Conservation (phyloP, 2,113 vertebrate species). For the Eupsittula cactorum region DNA sequence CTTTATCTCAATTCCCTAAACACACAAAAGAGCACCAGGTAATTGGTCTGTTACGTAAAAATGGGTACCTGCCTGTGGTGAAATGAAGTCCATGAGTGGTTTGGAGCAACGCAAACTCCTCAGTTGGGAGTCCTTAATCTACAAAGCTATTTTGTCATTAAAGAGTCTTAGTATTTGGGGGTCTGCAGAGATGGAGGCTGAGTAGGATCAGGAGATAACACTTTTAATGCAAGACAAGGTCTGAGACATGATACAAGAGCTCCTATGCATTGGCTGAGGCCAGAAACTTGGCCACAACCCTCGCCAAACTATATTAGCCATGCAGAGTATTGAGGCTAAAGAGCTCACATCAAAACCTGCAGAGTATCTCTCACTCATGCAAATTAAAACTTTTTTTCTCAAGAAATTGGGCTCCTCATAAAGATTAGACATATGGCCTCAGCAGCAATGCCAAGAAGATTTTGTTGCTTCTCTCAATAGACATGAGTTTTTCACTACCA, state of each 20-base stretch:
- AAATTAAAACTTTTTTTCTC: neutral
- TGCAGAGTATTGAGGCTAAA: neutral
- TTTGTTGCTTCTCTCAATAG: neutral
- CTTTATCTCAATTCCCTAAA: neutral
- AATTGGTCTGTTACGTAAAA: neutral
- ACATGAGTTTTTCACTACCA: neutral
- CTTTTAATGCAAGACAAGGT: neutral
- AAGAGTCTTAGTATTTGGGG: neutral
- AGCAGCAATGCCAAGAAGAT: neutral
- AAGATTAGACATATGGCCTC: neutral
- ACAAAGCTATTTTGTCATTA: neutral
- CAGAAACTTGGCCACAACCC: neutral
- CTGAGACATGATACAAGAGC: neutral
- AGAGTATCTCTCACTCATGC: neutral
- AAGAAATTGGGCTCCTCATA: neutral
- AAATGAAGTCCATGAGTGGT: neutral
- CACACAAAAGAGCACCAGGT: neutral
- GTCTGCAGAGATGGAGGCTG: neutral
- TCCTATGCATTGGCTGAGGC: neutral
- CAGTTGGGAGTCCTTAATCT: rapidly evolving
- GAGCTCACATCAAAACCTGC: neutral
- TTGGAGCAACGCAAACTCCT: neutral
- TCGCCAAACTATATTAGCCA: neutral
- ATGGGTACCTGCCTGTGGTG: neutral
- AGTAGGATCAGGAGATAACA: neutral